These are phyloP conservation scores for Vesta saturnalis DNA, from an alignment of 2,888 invertebrate species.

Conservation along the genomic window DNA sequence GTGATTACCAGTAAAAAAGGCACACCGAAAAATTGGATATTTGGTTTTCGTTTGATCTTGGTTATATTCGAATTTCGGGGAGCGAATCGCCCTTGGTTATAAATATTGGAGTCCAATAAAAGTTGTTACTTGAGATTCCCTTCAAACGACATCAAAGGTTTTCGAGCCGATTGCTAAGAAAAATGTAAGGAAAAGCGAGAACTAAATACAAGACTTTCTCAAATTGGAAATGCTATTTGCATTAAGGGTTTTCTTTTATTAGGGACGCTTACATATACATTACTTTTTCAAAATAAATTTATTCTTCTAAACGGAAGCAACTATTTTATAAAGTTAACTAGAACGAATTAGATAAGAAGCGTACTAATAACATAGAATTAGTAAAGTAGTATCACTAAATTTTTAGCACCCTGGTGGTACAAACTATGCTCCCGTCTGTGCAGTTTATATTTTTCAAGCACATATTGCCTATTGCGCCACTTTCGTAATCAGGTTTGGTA, in stretches of 20 bases:
- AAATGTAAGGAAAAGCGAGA: constrained; percentile 50
- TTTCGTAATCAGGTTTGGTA: no score
- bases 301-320: no score
- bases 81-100: constrained; percentile 56
- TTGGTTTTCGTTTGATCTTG: constrained; percentile 56
- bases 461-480: no score
- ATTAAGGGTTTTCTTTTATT: constrained; percentile 10
- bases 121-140: constrained; percentile 62
- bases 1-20: constrained; percentile 37
- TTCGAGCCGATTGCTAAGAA: constrained; percentile 41
- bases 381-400: no score
- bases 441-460: no score
- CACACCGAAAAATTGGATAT: constrained; percentile 54
- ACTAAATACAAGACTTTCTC: constrained; percentile 44
- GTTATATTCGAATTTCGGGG: constrained; percentile 55
- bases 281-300: no score
- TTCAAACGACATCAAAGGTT: constrained; percentile 58
- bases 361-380: no score
- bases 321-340: no score
- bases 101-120: constrained; percentile 63
- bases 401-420: no score
- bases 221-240: constrained; percentile 19
- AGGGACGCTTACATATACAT: no score
- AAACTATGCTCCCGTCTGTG: no score
- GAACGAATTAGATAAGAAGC: no score